Base-by-base conservation (phyloP, 2,113 vertebrate species). In the Gila orcuttii region DNA sequence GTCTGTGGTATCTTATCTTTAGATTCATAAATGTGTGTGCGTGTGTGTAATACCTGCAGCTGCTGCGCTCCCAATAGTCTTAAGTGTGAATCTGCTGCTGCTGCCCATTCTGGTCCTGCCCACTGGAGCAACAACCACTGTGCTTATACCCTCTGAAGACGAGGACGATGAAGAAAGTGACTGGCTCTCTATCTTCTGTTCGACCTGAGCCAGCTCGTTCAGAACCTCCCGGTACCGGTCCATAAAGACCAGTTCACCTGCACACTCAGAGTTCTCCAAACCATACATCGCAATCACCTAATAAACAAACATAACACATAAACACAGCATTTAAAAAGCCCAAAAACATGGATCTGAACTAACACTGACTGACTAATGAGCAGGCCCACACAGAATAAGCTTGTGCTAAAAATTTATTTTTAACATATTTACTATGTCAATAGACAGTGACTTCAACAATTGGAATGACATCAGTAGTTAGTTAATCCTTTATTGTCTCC, bases 41-140 rank as follows among this genome's bases (percentile, higher is more conserved):
- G 13, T 50, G 13, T 15, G 3, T 50, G 13, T 50, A 4, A 21
- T 85, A 99, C 98, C 98, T 93, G 97, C 98, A 21, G 98, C 98
- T 1, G 98, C 98, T 4, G 98, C 98, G 0, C 90, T 97, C 62
- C 96, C 98, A 42, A 99, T 99, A 87, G 97, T 97, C 86, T 98
- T 97, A 6, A 99, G 93, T 0, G 98, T 99, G 0, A 96, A 97
- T 47, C 96, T 93, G 78, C 97, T 96, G 47, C 96, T 97, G 90
- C 96, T 95, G 21, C 95, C 94, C 79, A 95, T 85, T 25, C 95
- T 90, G 25, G 87, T 95, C 87, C 95, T 93, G 74, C 86, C 93
- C 2, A 90, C 8, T 1, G 90, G 87, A 0, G 89, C 31, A 23
- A 36, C 90, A 0, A 89, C 86, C 0, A 78, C 88, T 0, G 96